phyloP scores from a whole-genome alignment of 2,113 vertebrate species.

The Siniperca knerii region DNA sequence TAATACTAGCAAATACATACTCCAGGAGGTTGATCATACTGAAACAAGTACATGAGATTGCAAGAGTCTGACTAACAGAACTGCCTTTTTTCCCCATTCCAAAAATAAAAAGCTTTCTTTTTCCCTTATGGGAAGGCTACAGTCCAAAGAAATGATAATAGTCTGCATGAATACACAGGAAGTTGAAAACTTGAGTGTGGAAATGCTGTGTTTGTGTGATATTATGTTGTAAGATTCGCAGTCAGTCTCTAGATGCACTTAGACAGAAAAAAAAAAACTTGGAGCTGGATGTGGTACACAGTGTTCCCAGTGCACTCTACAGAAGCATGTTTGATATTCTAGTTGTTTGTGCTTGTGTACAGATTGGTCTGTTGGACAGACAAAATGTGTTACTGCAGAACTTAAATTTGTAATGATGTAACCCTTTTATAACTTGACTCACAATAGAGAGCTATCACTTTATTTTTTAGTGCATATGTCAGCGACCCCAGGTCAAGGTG shows the following conservation, averaged over 20 bases:
- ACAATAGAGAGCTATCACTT: background rate
- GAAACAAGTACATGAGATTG: background rate
- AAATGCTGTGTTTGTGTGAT: slow-evolving; percentile 41
- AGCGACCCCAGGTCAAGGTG: background rate
- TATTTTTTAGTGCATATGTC: background rate
- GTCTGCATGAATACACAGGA: slow-evolving; percentile 19
- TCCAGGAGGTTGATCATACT: slow-evolving; percentile 14
- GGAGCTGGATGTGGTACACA: slow-evolving; percentile 57
- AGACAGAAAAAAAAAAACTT: slow-evolving; percentile 18
- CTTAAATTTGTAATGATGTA: slow-evolving; percentile 35
- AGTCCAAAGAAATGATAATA: slow-evolving; percentile 24
- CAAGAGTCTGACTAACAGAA: background rate
- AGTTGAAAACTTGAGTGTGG: slow-evolving; percentile 3
- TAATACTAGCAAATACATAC: background rate
- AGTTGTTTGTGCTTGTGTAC: slow-evolving; percentile 48
- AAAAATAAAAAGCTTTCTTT: slow-evolving; percentile 1
- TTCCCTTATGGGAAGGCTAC: background rate
- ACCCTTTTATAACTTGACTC: background rate
- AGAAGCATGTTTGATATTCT: slow-evolving; percentile 49
- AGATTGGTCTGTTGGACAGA: slow-evolving; percentile 51
- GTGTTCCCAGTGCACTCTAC: slow-evolving; percentile 44
- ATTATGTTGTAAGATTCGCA: slow-evolving; percentile 43
- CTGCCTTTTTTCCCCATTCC: background rate
- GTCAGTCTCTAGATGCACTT: slow-evolving; percentile 39
- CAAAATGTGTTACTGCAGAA: slow-evolving; percentile 32